Evolutionary conservation across 2,797 vertebrate genomes (phyloP).

Genomic region (Chelon auratus): DNA sequence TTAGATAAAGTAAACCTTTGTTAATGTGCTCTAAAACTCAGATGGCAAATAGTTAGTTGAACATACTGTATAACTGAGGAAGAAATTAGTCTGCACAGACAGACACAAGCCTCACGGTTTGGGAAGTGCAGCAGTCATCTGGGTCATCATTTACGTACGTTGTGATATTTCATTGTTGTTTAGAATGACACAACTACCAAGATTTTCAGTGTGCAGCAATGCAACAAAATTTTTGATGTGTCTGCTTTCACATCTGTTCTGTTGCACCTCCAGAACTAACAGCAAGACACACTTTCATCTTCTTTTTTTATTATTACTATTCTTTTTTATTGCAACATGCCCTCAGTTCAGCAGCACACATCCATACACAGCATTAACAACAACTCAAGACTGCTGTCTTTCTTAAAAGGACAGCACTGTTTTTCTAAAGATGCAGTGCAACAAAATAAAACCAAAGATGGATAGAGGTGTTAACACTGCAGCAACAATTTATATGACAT

Average conservation of each 20-base stretch:
- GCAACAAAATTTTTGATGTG: not conserved
- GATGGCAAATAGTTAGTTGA: constrained; percentile 41
- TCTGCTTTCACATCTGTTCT: constrained; percentile 12
- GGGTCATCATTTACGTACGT: constrained; percentile 15
- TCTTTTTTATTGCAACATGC: too few relatives aligned
- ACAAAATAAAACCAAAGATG: too few relatives aligned
- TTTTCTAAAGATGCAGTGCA: too few relatives aligned
- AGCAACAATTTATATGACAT: too few relatives aligned
- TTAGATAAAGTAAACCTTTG: not conserved
- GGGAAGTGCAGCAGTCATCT: constrained; percentile 19
- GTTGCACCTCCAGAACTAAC: too few relatives aligned
- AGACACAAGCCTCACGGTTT: not conserved
- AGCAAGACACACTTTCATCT: too few relatives aligned
- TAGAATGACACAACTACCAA: not conserved
- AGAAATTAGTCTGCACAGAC: constrained; percentile 9
- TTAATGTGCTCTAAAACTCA: constrained; percentile 12
- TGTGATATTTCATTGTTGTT: not conserved
- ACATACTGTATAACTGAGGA: constrained; percentile 15
- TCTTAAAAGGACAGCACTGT: too few relatives aligned
- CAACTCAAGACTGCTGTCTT: too few relatives aligned
- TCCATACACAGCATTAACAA: too few relatives aligned
- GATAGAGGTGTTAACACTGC: too few relatives aligned
- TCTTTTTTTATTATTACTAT: too few relatives aligned
- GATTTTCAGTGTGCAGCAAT: not conserved
- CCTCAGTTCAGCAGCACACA: too few relatives aligned